Percentiles rank a stretch among this genome's conserved stretches.
These are phyloP conservation scores for Cryptoblepharus egeriae DNA, from an alignment of 2,797 vertebrate species.

Conservation along the genomic window DNA sequence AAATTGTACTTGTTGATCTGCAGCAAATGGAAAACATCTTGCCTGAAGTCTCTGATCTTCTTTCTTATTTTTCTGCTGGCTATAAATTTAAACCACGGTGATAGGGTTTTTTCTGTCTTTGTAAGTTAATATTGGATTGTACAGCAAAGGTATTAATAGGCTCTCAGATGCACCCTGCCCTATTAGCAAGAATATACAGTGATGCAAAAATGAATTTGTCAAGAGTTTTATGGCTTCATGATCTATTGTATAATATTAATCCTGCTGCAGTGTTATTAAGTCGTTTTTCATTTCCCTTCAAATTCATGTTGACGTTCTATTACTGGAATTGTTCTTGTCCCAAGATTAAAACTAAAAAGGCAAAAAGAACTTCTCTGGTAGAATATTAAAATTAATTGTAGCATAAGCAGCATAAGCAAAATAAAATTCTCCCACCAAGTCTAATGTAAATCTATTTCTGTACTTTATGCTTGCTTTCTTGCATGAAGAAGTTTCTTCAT, in stretches of 20 bases:
- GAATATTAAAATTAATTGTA: constrained; percentile 75
- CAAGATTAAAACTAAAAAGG: constrained; percentile 69
- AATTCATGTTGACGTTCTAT: constrained; percentile 74
- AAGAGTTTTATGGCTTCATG: constrained; percentile 72
- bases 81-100: constrained; percentile 31
- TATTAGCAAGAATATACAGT: constrained; percentile 71
- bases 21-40: constrained; percentile 45
- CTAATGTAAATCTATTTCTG: constrained; percentile 56
- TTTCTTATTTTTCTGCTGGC: constrained; percentile 41
- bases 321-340: constrained; percentile 75
- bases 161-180: constrained; percentile 54
- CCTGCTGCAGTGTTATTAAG: constrained; percentile 73
- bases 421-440: constrained; percentile 58
- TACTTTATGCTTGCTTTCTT: constrained; percentile 56
- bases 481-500: constrained; percentile 16
- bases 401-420: constrained; percentile 63
- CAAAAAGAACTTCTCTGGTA: constrained; percentile 59
- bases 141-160: constrained; percentile 62
- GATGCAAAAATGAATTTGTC: constrained; percentile 74
- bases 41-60: constrained; percentile 36
- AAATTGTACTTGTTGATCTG: constrained; percentile 55
- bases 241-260: constrained; percentile 69
- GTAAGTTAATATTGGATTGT: constrained; percentile 52
- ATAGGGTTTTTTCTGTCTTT: constrained; percentile 22
- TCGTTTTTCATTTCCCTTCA: constrained; percentile 77